Percentiles rank a stretch among this genome's conserved stretches.
Conservation (phyloP, 2,113 vertebrate genomes). For the Paracanthobrama guichenoti region DNA sequence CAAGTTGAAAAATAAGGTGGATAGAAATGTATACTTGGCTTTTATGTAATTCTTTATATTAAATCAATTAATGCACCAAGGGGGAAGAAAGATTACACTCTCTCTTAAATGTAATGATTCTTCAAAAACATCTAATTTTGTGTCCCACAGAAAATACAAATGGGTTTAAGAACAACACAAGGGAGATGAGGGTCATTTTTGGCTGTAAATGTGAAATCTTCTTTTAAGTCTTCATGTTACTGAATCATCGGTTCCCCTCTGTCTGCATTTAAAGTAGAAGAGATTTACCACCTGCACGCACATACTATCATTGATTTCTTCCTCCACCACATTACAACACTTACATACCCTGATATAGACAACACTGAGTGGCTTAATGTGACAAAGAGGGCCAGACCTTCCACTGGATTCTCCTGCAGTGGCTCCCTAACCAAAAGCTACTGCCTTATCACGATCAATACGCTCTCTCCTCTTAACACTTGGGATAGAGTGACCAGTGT, state of each 20-base stretch:
- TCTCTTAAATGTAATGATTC: no score
- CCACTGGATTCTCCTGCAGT: slow-evolving; percentile 65
- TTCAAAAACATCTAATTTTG: no score
- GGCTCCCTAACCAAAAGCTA: slow-evolving; percentile 56
- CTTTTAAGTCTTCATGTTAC: neutral
- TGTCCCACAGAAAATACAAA: neutral
- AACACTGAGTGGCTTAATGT: slow-evolving; percentile 61
- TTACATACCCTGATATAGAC: slow-evolving; percentile 68
- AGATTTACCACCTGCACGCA: slow-evolving; percentile 1
- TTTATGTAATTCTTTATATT: neutral
- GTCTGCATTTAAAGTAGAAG: slow-evolving; percentile 1
- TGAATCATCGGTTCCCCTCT: neutral
- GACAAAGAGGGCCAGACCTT: slow-evolving; percentile 69
- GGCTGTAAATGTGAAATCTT: neutral
- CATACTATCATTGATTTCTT: slow-evolving; percentile 4
- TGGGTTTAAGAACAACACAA: neutral
- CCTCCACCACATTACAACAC: neutral
- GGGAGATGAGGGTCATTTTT: neutral
- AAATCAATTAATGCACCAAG: no score
- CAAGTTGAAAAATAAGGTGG: neutral
- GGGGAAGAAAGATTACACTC: no score
- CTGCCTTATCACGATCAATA: slow-evolving; percentile 66
- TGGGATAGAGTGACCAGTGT: slow-evolving; percentile 11
- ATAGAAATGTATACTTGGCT: neutral
- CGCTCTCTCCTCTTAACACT: slow-evolving; percentile 58